Evolutionary conservation across 2,113 vertebrate species (phyloP).

Genomic region (Thinocorus orbignyianus): DNA sequence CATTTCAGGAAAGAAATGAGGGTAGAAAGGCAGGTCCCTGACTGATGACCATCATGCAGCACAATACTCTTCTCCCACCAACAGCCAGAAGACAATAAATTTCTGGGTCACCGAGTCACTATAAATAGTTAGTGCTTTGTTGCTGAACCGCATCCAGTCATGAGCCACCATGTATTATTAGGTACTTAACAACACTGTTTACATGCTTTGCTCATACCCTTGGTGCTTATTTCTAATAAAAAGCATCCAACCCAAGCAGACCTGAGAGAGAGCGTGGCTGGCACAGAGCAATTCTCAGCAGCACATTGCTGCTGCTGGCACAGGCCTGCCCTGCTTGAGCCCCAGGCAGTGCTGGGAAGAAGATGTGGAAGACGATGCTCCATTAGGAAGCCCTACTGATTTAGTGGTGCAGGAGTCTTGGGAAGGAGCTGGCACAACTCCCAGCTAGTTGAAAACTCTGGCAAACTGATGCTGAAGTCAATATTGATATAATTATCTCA

Average conservation of each 20-base stretch:
- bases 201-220: constrained; percentile 37
- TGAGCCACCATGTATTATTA: constrained; percentile 1
- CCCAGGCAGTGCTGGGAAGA: neutral
- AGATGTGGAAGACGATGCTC: neutral
- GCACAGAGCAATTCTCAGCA: constrained; percentile 10
- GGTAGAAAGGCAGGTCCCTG: neutral
- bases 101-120: constrained; percentile 60
- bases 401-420: neutral
- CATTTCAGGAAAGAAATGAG: neutral
- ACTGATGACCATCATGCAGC: constrained; percentile 13
- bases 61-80: neutral
- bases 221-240: constrained; percentile 43
- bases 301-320: neutral
- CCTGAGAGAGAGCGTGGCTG: neutral
- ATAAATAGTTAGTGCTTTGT: constrained; percentile 7
- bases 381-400: neutral
- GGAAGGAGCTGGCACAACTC: constrained; percentile 3
- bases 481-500: neutral
- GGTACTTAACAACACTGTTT: constrained; percentile 31
- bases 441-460: neutral
- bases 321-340: neutral
- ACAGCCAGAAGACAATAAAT: constrained; percentile 30
- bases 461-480: neutral
- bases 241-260: constrained; percentile 26
- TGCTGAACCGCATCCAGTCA: constrained; percentile 1